Evolutionary conservation across 2,888 invertebrate genomes (phyloP).

Genomic region (Selenia dentaria): DNA sequence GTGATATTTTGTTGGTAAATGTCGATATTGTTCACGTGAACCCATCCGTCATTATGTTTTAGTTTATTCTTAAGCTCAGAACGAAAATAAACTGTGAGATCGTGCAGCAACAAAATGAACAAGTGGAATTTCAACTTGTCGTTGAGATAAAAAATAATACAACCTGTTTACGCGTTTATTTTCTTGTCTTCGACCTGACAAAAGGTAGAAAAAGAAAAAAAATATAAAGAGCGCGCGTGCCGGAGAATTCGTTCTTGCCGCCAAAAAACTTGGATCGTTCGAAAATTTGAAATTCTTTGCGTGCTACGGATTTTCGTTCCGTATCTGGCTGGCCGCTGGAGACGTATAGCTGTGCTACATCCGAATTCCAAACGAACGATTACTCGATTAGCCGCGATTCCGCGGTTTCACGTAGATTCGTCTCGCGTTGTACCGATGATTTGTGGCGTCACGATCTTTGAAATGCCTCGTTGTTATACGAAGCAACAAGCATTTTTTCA

Average conservation of each 20-base stretch:
- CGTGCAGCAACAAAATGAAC: constrained; percentile 33
- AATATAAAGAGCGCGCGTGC: constrained; percentile 64
- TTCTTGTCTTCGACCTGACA: constrained; percentile 43
- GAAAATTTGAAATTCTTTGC: constrained; percentile 63
- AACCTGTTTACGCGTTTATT: constrained; percentile 63
- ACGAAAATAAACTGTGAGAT: constrained; percentile 33
- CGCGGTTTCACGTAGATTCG: constrained; percentile 67
- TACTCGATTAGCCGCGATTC: constrained; percentile 53
- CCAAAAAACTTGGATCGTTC: constrained; percentile 71
- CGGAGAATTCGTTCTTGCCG: constrained; percentile 67
- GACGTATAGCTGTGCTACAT: constrained; percentile 35
- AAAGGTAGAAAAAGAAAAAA: constrained; percentile 51
- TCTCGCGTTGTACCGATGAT: constrained; percentile 62
- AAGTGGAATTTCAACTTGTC: constrained; percentile 47
- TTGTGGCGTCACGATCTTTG: constrained; percentile 63
- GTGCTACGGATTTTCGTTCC: constrained; percentile 63
- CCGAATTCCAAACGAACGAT: constrained; percentile 48
- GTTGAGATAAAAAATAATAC: constrained; percentile 52
- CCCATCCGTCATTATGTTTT: constrained; percentile 27
- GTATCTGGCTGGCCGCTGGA: constrained; percentile 7
- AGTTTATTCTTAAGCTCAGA: constrained; percentile 12
- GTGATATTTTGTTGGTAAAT: constrained; percentile 50
- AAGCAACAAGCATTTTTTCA: constrained; percentile 42
- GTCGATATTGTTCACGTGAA: constrained; percentile 41
- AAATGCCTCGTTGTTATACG: constrained; percentile 49